phyloP scores from a whole-genome alignment of 2,888 invertebrate genomes.

The Eurytoma californica region DNA sequence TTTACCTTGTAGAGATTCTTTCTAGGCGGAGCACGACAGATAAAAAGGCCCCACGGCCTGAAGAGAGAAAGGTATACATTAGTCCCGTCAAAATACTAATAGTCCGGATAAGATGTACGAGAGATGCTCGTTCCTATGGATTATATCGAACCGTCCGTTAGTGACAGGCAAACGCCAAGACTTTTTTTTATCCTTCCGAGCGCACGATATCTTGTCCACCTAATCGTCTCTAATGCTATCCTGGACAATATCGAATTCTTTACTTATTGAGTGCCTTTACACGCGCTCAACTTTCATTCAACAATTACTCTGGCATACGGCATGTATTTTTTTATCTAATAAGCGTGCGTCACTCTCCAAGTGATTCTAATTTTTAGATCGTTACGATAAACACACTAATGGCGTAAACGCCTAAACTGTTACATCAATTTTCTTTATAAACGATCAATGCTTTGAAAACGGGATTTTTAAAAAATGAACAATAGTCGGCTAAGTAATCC shows the following conservation, averaged over 20 bases:
- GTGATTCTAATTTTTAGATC: too few relatives aligned
- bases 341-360: too few relatives aligned
- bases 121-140: conserved; percentile 6
- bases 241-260: not conserved
- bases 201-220: conserved; percentile 1
- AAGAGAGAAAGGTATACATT: conserved; percentile 31
- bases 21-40: conserved; percentile 5
- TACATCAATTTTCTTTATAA: too few relatives aligned
- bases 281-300: not conserved
- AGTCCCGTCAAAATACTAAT: conserved; percentile 44
- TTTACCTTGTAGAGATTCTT: conserved; percentile 47
- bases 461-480: too few relatives aligned
- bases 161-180: not conserved
- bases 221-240: conserved; percentile 33
- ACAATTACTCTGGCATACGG: not conserved
- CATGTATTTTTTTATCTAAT: not conserved
- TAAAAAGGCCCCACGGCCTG: conserved; percentile 1
- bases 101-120: conserved; percentile 30
- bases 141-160: conserved; percentile 38
- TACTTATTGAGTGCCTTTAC: not conserved
- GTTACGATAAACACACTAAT: too few relatives aligned
- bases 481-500: too few relatives aligned
- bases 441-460: too few relatives aligned
- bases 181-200: conserved; percentile 9
- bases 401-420: too few relatives aligned